Conservation (phyloP, 2,113 vertebrate genomes). For the Axis porcinus region DNA sequence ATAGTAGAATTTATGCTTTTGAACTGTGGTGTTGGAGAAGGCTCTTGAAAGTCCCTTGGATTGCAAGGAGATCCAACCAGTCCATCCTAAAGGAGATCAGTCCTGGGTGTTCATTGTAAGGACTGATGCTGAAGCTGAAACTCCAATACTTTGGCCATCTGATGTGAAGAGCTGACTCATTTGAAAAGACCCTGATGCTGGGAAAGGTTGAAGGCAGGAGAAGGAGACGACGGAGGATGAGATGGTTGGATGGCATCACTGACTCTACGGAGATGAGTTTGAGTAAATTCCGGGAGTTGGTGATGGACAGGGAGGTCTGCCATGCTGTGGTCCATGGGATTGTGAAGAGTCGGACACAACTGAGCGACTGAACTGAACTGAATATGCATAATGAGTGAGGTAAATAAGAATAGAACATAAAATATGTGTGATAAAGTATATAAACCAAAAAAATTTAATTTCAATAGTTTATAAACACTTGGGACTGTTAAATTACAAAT, state of each 20-base stretch:
- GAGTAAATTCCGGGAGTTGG: accelerated
- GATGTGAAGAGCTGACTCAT: neutral
- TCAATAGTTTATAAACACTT: neutral
- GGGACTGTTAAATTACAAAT: neutral
- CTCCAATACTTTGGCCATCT: neutral
- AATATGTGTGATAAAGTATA: neutral
- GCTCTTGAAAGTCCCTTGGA: neutral
- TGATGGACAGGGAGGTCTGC: neutral
- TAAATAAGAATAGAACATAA: neutral
- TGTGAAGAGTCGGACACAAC: neutral
- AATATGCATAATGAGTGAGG: neutral
- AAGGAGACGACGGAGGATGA: neutral
- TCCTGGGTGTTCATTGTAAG: neutral
- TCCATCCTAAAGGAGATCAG: neutral
- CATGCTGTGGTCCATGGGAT: neutral
- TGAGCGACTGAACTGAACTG: neutral
- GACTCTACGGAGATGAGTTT: neutral
- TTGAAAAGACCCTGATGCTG: neutral
- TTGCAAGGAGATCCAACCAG: neutral
- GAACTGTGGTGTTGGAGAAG: neutral
- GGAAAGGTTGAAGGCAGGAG: neutral
- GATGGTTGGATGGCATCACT: neutral
- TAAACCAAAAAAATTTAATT: neutral
- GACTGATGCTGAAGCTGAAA: neutral
- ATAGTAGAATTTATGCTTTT: neutral